Conservation (phyloP, 2,797 vertebrate genomes). For the Mormyrus hasselquistii region DNA sequence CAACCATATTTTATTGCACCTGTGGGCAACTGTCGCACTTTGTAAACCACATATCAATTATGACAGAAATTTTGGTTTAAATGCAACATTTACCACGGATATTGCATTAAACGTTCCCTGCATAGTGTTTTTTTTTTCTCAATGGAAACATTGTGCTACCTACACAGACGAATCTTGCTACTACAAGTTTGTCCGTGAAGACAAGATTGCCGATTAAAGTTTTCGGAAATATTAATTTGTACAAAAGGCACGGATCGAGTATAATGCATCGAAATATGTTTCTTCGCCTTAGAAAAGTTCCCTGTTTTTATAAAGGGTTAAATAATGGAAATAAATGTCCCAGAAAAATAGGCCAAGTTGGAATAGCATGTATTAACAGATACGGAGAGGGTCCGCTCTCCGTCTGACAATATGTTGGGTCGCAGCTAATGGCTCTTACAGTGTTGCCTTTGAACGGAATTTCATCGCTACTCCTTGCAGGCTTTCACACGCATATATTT, state of each 20-base stretch:
- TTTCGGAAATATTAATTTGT: not conserved
- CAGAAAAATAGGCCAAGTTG: not conserved
- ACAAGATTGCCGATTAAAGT: not conserved
- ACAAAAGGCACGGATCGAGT: not conserved
- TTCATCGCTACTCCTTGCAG: not conserved
- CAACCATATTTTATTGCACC: not conserved
- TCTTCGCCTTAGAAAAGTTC: not conserved
- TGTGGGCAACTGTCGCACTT: not conserved
- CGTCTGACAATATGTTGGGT: not conserved
- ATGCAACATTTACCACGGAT: not conserved
- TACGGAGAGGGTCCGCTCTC: not conserved
- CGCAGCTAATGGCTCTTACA: not conserved
- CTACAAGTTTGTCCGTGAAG: not conserved
- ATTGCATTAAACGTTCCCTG: not conserved
- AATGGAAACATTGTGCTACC: not conserved
- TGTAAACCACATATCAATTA: not conserved
- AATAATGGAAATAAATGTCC: not conserved
- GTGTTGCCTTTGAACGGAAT: not conserved
- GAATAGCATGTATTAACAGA: not conserved
- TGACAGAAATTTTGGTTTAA: not conserved
- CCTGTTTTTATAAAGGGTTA: not conserved
- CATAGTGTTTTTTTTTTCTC: not conserved
- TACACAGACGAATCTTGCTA: not conserved
- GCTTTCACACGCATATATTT: not conserved
- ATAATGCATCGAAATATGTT: not conserved